phyloP scores from a whole-genome alignment of 2,888 invertebrate species.

The Lobophora halterata region DNA sequence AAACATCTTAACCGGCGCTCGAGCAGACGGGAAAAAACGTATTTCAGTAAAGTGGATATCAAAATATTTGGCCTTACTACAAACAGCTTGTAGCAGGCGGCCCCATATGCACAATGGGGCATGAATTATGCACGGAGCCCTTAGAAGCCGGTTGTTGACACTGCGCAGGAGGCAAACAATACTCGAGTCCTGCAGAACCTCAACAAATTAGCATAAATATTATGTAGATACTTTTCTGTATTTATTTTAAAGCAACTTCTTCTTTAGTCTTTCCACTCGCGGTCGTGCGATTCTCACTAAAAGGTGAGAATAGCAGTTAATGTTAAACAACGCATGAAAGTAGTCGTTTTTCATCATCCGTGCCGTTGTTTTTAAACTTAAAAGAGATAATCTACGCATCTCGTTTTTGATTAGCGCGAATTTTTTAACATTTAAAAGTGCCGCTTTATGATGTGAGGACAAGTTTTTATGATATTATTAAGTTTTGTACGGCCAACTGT shows the following conservation, averaged over 20 bases:
- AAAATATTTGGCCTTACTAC: slow-evolving; percentile 15
- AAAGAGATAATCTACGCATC: slow-evolving; percentile 23
- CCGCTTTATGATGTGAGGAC: slow-evolving; percentile 28
- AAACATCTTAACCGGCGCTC: background rate
- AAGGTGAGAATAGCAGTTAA: background rate
- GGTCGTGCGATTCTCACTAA: slow-evolving; percentile 8
- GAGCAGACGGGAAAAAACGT: slow-evolving; percentile 1
- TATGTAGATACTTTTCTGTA: slow-evolving; percentile 15
- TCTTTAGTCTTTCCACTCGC: slow-evolving; percentile 5
- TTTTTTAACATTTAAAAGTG: slow-evolving; percentile 20
- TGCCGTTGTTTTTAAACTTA: slow-evolving; percentile 28
- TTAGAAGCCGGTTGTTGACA: slow-evolving; percentile 63
- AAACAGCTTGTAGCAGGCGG: slow-evolving; percentile 10
- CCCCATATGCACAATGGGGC: slow-evolving; percentile 50
- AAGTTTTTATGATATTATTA: slow-evolving; percentile 21
- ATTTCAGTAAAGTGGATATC: slow-evolving; percentile 12
- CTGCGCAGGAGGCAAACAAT: slow-evolving; percentile 37
- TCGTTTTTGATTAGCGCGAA: slow-evolving; percentile 30
- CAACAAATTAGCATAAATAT: slow-evolving; percentile 41
- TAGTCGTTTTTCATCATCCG: slow-evolving; percentile 16
- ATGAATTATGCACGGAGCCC: slow-evolving; percentile 65
- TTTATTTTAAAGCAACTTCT: slow-evolving; percentile 5
- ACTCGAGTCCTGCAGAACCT: slow-evolving; percentile 36
- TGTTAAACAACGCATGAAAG: slow-evolving; percentile 11
- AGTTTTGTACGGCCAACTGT: slow-evolving; percentile 15